These are phyloP conservation scores for Tortrix viridana DNA, from an alignment of 2,888 invertebrate genomes.

Conservation along the genomic window DNA sequence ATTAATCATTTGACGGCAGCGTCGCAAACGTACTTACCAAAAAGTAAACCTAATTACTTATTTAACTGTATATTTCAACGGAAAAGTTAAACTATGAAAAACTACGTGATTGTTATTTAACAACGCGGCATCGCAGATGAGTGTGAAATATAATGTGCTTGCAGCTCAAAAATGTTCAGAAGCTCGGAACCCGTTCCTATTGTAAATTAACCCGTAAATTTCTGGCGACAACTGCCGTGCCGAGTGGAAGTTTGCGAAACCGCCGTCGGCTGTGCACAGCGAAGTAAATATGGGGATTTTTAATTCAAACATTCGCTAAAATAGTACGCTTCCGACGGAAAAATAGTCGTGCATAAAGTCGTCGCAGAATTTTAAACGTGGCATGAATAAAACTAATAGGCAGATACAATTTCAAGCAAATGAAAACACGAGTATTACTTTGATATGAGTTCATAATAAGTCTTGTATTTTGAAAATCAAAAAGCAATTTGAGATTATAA, in stretches of 20 bases:
- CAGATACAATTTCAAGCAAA: too few species aligned
- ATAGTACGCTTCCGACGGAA: constrained; percentile 24
- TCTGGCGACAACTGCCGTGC: constrained; percentile 79
- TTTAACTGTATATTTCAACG: background rate
- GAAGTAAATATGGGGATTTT: constrained; percentile 36
- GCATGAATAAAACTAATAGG: background rate
- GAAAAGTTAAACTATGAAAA: background rate
- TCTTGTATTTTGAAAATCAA: too few species aligned
- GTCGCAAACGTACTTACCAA: background rate
- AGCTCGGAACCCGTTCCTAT: constrained; percentile 71
- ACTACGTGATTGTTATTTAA: background rate
- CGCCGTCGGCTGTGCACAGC: constrained; percentile 70
- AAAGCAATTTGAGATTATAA: too few species aligned
- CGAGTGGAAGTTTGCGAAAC: constrained; percentile 74
- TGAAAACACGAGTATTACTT: too few species aligned
- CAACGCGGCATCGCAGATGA: constrained; percentile 47
- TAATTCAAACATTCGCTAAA: constrained; percentile 36
- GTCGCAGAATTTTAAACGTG: constrained; percentile 1
- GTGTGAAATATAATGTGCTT: constrained; percentile 58
- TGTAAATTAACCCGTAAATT: constrained; percentile 84
- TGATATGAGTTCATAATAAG: too few species aligned
- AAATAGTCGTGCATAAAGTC: constrained; percentile 18
- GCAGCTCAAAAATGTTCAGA: constrained; percentile 70
- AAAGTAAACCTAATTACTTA: constrained; percentile 1
- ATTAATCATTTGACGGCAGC: background rate